Percentiles rank a stretch among this genome's conserved stretches.
phyloP scores from a whole-genome alignment of 2,888 invertebrate species.

The Tigriopus californicus region DNA sequence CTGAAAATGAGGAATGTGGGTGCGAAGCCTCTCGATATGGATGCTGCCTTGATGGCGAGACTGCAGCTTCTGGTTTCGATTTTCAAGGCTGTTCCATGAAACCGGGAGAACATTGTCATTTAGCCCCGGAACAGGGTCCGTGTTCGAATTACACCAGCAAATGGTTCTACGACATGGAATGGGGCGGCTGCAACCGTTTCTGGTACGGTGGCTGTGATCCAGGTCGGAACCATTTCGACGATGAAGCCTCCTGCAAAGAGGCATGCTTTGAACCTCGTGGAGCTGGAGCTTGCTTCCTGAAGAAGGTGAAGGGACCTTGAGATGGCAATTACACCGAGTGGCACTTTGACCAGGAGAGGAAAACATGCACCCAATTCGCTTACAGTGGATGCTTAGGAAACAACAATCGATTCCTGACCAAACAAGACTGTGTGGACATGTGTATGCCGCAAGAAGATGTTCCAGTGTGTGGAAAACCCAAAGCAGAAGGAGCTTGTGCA shows the following conservation, averaged over 20 bases:
- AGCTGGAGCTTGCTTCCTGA: conserved; percentile 44
- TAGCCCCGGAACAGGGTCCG: conserved; percentile 52
- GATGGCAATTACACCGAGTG: conserved; percentile 54
- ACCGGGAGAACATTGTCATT: conserved; percentile 36
- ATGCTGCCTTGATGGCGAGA: conserved; percentile 67
- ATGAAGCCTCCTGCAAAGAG: conserved; percentile 4
- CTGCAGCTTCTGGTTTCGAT: conserved; percentile 58
- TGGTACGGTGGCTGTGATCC: conserved; percentile 16
- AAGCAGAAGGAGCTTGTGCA: conserved; percentile 14
- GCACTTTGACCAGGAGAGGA: conserved; percentile 57
- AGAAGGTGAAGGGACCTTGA: conserved; percentile 63
- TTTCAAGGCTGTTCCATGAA: conserved; percentile 53
- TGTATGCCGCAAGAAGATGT: conserved; percentile 35
- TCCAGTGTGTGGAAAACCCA: conserved; percentile 19
- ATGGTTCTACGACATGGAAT: conserved; percentile 17
- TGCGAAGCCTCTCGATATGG: conserved; percentile 73
- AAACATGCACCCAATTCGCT: conserved; percentile 60
- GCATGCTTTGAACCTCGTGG: conserved; percentile 9
- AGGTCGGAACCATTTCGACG: conserved; percentile 13
- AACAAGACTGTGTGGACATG: conserved; percentile 50
- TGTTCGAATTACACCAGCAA: conserved; percentile 55
- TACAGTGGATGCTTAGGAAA: conserved; percentile 85
- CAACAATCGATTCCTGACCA: conserved; percentile 59
- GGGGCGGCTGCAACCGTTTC: conserved; percentile 15
- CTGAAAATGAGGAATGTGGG: conserved; percentile 38